phyloP scores from a whole-genome alignment of 2,888 invertebrate species.

The Rhyacophila evoluta region DNA sequence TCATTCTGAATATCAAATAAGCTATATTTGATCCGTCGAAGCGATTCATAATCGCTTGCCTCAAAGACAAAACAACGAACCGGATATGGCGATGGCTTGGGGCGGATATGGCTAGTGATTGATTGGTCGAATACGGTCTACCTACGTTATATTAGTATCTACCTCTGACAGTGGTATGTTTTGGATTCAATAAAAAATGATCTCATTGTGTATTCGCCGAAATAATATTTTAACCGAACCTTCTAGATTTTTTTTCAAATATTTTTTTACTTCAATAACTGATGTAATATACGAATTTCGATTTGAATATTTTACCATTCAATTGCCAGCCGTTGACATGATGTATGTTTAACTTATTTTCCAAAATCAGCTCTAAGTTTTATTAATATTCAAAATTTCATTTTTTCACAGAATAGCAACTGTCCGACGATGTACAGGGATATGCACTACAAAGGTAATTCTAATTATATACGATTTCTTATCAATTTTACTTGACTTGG shows the following conservation, averaged over 20 bases:
- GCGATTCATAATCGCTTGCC: neutral
- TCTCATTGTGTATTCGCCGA: neutral
- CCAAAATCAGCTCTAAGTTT: too few relatives aligned
- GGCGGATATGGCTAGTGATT: neutral
- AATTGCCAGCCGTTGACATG: too few relatives aligned
- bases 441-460: constrained; percentile 86
- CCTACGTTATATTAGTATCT: neutral
- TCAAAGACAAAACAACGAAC: neutral
- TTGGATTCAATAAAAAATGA: neutral
- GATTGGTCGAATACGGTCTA: neutral
- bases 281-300: too few relatives aligned
- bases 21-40: neutral
- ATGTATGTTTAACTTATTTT: too few relatives aligned
- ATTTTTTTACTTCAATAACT: too few relatives aligned
- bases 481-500: too few relatives aligned
- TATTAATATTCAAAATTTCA: too few relatives aligned
- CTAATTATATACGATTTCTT: too few relatives aligned
- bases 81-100: neutral
- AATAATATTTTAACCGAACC: neutral
- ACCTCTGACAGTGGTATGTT: neutral
- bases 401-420: constrained; percentile 71
- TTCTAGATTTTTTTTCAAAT: too few relatives aligned
- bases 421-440: constrained; percentile 92
- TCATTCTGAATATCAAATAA: neutral
- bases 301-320: too few relatives aligned